A percentile compares a stretch with the other conserved stretches of the same genome.
Conservation (phyloP, 2,888 invertebrate genomes). For the Drosophila macrospina region DNA sequence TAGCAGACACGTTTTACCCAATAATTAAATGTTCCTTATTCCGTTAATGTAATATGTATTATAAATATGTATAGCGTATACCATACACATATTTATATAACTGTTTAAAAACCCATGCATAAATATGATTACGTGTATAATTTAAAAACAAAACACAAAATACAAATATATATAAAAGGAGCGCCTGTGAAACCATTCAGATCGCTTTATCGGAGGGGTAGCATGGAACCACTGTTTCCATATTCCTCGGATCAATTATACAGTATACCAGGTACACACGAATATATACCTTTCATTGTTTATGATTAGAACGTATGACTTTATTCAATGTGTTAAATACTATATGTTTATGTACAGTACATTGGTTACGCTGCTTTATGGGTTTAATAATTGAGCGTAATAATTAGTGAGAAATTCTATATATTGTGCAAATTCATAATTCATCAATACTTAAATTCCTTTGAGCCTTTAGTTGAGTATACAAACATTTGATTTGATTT, state of each 20-base stretch:
- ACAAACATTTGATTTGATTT: background rate
- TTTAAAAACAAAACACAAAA: constrained; percentile 19
- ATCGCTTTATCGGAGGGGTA: constrained; percentile 86
- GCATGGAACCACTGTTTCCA: constrained; percentile 85
- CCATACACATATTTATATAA: constrained; percentile 22
- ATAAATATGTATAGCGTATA: constrained; percentile 2
- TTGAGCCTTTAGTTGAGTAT: constrained; percentile 10
- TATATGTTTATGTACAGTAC: constrained; percentile 29
- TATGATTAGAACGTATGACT: constrained; percentile 22
- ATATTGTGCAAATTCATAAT: constrained; percentile 8
- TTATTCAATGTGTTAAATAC: background rate
- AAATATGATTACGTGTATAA: constrained; percentile 55
- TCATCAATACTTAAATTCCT: constrained; percentile 12
- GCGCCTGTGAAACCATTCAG: constrained; percentile 86
- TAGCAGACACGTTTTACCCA: no score
- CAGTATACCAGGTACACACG: constrained; percentile 86
- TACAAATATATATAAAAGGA: constrained; percentile 75
- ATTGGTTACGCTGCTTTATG: constrained; percentile 54
- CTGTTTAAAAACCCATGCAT: constrained; percentile 18
- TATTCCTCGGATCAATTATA: constrained; percentile 86
- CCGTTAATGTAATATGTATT: background rate
- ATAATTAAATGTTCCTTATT: background rate
- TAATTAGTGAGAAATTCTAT: constrained; percentile 27
- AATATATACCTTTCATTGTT: constrained; percentile 48
- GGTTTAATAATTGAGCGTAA: constrained; percentile 35